Percentiles rank a stretch among this genome's conserved stretches.
phyloP scores from a whole-genome alignment of 1,140 invertebrate species.

The Mya arenaria region DNA sequence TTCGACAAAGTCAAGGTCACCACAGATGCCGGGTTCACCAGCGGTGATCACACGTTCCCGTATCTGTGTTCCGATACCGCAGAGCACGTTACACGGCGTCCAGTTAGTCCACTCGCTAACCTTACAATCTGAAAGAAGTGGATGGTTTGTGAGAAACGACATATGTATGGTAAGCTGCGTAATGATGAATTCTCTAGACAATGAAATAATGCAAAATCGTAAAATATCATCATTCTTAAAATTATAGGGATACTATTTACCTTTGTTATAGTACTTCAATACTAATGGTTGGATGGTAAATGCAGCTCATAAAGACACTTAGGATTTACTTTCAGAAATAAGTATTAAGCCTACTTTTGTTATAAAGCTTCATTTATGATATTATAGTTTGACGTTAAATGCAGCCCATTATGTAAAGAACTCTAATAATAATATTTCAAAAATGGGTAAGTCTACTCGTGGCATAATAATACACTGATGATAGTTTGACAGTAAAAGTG shows the following conservation, averaged over 20 bases:
- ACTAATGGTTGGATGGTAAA: no score
- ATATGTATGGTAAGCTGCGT: background rate
- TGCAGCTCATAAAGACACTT: background rate
- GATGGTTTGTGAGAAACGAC: background rate
- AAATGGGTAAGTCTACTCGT: no score
- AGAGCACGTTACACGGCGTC: background rate
- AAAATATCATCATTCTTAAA: background rate
- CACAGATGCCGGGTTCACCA: background rate
- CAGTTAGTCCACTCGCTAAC: constrained; percentile 31
- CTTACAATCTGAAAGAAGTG: constrained; percentile 1
- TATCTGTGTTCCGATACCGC: background rate
- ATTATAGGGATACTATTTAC: background rate
- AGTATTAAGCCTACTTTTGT: background rate
- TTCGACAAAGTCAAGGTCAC: background rate
- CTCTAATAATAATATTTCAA: no score
- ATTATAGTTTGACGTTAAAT: background rate
- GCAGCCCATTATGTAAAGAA: background rate
- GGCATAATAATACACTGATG: no score
- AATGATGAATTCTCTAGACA: background rate
- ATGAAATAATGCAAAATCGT: background rate
- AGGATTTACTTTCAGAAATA: background rate
- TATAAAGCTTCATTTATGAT: background rate
- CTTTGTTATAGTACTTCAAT: no score
- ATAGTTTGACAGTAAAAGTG: no score
- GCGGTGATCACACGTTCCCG: background rate